Evolutionary conservation across 37 sponge, comb jelly and placozoan species (phyloP).

Genomic region (Chondrosia reniformis): DNA sequence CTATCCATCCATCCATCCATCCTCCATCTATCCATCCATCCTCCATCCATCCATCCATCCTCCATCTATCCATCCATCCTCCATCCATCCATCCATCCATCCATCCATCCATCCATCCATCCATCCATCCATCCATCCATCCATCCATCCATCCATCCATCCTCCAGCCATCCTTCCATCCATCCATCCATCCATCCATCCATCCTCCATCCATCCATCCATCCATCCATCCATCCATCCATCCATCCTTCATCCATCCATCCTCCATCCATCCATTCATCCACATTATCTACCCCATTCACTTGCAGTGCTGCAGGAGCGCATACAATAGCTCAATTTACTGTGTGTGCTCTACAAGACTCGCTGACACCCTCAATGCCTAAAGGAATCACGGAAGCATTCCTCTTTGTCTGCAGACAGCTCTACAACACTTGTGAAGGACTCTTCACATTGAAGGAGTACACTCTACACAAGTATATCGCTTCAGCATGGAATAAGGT

Average conservation of each 20-base stretch:
- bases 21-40: background rate
- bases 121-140: background rate
- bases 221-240: background rate
- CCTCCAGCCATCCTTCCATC: background rate
- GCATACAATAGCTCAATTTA: constrained; percentile 39
- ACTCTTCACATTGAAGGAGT: constrained; percentile 40
- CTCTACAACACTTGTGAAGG: constrained; percentile 81
- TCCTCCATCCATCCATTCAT: background rate
- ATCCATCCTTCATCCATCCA: background rate
- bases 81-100: constrained; percentile 9
- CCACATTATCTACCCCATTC: background rate
- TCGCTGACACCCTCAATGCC: constrained; percentile 16
- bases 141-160: background rate
- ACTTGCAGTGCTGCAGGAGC: constrained; percentile 25
- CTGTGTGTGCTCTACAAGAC: constrained; percentile 25
- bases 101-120: background rate
- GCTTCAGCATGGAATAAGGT: constrained; percentile 51
- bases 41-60: background rate
- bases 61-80: constrained; percentile 11
- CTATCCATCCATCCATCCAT: background rate
- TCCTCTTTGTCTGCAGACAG: constrained; percentile 78
- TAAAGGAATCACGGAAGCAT: constrained; percentile 37
- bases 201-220: background rate
- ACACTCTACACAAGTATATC: constrained; percentile 59
- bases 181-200: background rate